A percentile compares a stretch with the other conserved stretches of the same genome.
Evolutionary conservation across 2,888 invertebrate genomes (phyloP).

Genomic region (Clanis bilineata): DNA sequence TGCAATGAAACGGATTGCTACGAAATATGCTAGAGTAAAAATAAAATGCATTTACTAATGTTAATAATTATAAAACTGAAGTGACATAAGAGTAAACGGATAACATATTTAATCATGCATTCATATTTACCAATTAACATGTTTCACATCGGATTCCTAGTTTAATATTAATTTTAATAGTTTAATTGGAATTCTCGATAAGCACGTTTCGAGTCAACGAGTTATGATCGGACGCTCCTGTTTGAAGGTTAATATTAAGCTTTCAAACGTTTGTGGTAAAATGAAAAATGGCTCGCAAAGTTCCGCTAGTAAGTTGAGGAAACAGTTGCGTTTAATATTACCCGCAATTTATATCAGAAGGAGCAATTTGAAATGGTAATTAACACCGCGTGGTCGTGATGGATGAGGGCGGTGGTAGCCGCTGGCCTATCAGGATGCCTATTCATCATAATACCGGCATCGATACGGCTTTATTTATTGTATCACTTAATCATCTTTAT

Average conservation of each 20-base stretch:
- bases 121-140: neutral
- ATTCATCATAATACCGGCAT: constrained; percentile 50
- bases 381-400: constrained; percentile 58
- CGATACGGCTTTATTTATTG: constrained; percentile 37
- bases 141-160: neutral
- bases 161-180: neutral
- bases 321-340: constrained; percentile 49
- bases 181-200: neutral
- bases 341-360: constrained; percentile 51
- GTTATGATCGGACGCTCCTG: neutral
- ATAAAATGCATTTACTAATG: neutral
- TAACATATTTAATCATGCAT: neutral
- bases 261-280: constrained; percentile 16
- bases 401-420: constrained; percentile 55
- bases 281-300: constrained; percentile 14
- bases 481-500: constrained; percentile 20
- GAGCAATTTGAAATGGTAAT: constrained; percentile 71
- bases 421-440: constrained; percentile 33
- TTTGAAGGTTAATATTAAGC: constrained; percentile 9
- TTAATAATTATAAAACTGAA: too few relatives aligned
- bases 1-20: too few relatives aligned
- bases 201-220: neutral
- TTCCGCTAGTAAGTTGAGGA: constrained; percentile 29
- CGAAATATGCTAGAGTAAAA: neutral
- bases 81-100: neutral